Evolutionary conservation across 2,113 vertebrate genomes (phyloP).

Genomic region (Cryptomyrus ogoouensis): DNA sequence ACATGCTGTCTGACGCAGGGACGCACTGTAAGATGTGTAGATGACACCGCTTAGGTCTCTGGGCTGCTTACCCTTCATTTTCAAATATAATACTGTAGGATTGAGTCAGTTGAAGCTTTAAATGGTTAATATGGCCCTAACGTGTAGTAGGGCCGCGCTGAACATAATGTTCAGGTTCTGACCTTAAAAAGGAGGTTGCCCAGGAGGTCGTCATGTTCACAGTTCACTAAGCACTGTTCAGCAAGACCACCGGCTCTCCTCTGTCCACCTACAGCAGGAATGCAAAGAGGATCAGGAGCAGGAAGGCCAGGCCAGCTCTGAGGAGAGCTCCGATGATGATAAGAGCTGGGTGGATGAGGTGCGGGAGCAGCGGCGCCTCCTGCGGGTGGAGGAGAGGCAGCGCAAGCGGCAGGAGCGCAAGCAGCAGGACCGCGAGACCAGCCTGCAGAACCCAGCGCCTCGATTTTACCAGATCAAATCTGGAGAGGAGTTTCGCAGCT

Average conservation of each 20-base stretch:
- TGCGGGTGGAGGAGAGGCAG: slow-evolving; percentile 71
- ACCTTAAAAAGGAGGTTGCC: background rate
- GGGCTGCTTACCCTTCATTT: background rate
- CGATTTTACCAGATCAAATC: slow-evolving; percentile 95
- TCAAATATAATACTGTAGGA: background rate
- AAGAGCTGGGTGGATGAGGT: slow-evolving; percentile 96
- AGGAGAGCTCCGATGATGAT: slow-evolving; percentile 91
- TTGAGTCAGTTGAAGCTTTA: background rate
- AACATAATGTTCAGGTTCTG: background rate
- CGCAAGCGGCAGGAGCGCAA: slow-evolving; percentile 63
- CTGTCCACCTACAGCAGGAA: slow-evolving; percentile 27
- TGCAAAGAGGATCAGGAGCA: slow-evolving; percentile 76
- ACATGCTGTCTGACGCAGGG: background rate
- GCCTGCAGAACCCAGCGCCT: slow-evolving; percentile 64
- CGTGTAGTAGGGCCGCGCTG: background rate
- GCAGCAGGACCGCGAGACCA: slow-evolving; percentile 72
- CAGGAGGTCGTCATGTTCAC: background rate
- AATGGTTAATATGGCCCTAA: background rate
- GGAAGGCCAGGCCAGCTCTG: slow-evolving; percentile 89
- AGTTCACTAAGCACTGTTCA: background rate
- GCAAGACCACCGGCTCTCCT: background rate
- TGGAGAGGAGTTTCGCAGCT: slow-evolving; percentile 91
- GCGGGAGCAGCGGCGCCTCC: slow-evolving; percentile 81
- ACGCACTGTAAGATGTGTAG: background rate
- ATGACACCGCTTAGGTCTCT: background rate